phyloP scores from a whole-genome alignment of 2,888 invertebrate species.

The Nymphalis c-album region DNA sequence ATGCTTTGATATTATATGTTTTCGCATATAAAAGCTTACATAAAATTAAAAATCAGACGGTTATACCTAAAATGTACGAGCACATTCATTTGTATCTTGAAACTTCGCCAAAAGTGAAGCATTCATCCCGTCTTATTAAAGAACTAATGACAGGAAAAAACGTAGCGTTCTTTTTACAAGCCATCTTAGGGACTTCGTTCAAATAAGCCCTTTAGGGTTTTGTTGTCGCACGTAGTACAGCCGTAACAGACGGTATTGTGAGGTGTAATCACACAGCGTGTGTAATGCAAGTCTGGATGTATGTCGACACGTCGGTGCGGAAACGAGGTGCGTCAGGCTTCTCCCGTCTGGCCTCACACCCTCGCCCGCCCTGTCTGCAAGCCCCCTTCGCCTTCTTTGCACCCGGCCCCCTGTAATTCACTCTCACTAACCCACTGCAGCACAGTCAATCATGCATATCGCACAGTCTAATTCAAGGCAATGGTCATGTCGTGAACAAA shows the following conservation, averaged over 20 bases:
- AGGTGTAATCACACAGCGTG: constrained; percentile 54
- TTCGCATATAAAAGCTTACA: no score
- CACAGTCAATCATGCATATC: constrained; percentile 76
- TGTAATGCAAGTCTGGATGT: constrained; percentile 56
- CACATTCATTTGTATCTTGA: not conserved
- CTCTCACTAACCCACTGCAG: constrained; percentile 82
- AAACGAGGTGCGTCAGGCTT: constrained; percentile 72
- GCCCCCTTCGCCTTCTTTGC: constrained; percentile 47
- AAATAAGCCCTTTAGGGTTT: constrained; percentile 39
- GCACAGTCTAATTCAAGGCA: constrained; percentile 69
- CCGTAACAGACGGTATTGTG: constrained; percentile 56
- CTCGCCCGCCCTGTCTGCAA: constrained; percentile 68
- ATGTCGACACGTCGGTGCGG: constrained; percentile 64
- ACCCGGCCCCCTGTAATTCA: constrained; percentile 69
- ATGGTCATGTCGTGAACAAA: constrained; percentile 44
- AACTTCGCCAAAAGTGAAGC: not conserved
- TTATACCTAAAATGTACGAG: not conserved
- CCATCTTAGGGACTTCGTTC: constrained; percentile 34
- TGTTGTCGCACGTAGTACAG: constrained; percentile 44
- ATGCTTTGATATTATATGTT: no score
- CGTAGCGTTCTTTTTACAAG: constrained; percentile 16
- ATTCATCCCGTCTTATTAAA: constrained; percentile 13
- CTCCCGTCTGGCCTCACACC: constrained; percentile 80
- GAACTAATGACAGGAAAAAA: constrained; percentile 21
- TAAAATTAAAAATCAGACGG: no score